Base-by-base conservation (phyloP, 2,113 vertebrate genomes). In the Clarias macrocephalus region DNA sequence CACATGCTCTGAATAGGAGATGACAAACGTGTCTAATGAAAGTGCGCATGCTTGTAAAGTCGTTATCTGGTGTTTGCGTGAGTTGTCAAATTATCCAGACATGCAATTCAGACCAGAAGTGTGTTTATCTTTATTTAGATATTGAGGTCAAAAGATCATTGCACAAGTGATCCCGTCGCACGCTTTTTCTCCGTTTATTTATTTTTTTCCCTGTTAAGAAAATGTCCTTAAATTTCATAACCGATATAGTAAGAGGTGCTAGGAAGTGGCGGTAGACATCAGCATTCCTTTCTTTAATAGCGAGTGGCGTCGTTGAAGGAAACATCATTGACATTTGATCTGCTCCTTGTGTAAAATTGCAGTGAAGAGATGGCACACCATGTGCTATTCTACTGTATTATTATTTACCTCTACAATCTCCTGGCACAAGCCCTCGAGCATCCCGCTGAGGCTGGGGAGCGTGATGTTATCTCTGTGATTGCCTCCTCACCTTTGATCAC, bases 11-110 rank as follows among this genome's bases (percentile, higher is more conserved):
- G 56, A 90, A 92, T 89, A 84, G 84, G 88, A 87, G 90, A 91
- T 91, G 89, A 87, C 91, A 88, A 89, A 57, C 88, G 88, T 90
- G 86, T 82, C 86, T 68, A 23, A 70, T 19, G 84, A 89, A 89
- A 85, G 5, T 72, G 62, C 76, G 66, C 88, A 33, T 23, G 56
- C 52, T 28, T 82, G 42, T 82, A 63, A 89, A 90, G 73, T 90
- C 42, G n/a, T 83, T 63, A 77, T 87, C 73, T 80, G 56, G 54
- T 56, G 52, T 54, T 12, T 79, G 23, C 66, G 80, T 72, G 57
- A 21, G 83, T 21, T 66, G 59, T 65, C 37, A 21, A 57, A 86
- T 83, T 62, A 86, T 52, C 37, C 77, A 75, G 54, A 23, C 83
- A 73, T 42, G 37, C 57, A 85, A 15, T 72, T n/a, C 37, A 30